A percentile compares a stretch with the other conserved stretches of the same genome.
These are phyloP conservation scores for Megatriorchis doriae DNA, from an alignment of 2,113 vertebrate species.

Conservation along the genomic window DNA sequence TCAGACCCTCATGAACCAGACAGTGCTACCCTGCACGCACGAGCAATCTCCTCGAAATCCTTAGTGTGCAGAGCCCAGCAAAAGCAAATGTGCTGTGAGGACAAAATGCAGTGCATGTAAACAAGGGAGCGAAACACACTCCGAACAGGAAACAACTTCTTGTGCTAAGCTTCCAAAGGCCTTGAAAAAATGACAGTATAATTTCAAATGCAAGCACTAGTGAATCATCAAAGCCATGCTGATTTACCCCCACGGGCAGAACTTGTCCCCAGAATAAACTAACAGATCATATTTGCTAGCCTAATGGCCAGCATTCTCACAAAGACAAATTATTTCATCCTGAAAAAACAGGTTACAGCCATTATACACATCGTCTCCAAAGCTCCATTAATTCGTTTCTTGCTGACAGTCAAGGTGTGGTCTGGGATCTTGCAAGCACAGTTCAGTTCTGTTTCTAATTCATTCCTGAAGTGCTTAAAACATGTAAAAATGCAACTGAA, in stretches of 20 bases:
- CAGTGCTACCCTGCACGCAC: not conserved
- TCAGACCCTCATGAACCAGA: not conserved
- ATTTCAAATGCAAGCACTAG: not conserved
- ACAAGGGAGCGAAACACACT: not conserved
- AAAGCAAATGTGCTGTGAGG: not conserved
- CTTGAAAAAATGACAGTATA: not conserved
- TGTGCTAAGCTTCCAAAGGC: not conserved
- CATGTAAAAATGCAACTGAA: not conserved
- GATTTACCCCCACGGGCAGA: not conserved
- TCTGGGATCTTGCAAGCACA: not conserved
- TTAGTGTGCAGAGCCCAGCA: not conserved
- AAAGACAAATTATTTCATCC: not conserved
- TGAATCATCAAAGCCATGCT: not conserved
- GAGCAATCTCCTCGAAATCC: not conserved
- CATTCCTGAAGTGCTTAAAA: not conserved
- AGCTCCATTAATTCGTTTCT: not conserved
- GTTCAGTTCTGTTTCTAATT: not conserved
- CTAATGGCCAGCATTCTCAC: not conserved
- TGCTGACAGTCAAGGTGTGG: not conserved
- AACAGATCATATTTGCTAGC: not conserved
- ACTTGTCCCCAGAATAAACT: not conserved
- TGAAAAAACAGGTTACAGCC: not conserved
- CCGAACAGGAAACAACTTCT: not conserved
- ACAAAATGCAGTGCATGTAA: not conserved
- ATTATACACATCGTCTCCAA: not conserved